Percentiles rank a stretch among this genome's conserved stretches.
Evolutionary conservation across 2,888 invertebrate species (phyloP).

Genomic region (Xestia sexstrigata): DNA sequence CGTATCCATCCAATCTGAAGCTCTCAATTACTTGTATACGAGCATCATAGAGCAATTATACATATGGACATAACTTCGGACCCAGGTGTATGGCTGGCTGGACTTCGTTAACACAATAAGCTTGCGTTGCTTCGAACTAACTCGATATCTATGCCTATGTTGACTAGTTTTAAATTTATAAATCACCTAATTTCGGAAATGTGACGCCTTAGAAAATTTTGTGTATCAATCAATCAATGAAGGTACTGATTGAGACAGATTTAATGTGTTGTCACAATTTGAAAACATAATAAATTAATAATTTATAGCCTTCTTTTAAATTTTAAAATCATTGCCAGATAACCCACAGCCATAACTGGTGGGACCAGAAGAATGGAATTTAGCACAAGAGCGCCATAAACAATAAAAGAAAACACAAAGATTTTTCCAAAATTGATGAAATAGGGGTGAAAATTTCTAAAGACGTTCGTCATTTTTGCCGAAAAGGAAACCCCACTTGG

Average conservation of each 20-base stretch:
- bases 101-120: not conserved
- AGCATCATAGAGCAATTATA: not conserved
- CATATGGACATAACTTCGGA: not conserved
- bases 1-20: constrained; percentile 17
- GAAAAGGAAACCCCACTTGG: not conserved
- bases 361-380: not conserved
- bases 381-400: not conserved
- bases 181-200: not conserved
- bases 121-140: not conserved
- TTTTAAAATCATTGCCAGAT: not conserved
- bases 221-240: not conserved
- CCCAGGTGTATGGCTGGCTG: not conserved
- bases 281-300: not conserved
- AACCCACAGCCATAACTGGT: not conserved
- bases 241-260: not conserved
- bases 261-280: not conserved
- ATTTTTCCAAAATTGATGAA: not conserved
- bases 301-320: not conserved
- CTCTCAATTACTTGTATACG: not conserved
- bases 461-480: not conserved
- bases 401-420: not conserved
- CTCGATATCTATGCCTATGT: not conserved
- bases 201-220: not conserved
- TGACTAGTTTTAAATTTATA: not conserved
- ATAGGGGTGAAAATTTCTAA: not conserved